Evolutionary conservation across 2,888 invertebrate species (phyloP).

Genomic region (Leucophenga montana): DNA sequence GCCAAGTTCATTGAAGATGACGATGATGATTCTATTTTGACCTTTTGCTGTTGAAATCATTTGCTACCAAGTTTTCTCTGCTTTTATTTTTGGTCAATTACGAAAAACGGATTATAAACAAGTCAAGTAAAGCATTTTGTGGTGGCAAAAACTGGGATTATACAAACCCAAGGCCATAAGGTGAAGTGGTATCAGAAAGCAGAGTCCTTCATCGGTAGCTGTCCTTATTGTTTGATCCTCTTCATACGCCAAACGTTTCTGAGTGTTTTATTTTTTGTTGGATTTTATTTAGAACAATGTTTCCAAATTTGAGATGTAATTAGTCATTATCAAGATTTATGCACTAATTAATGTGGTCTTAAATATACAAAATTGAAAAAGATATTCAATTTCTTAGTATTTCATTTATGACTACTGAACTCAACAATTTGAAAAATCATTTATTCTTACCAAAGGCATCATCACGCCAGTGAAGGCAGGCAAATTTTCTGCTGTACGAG

Average conservation of each 20-base stretch:
- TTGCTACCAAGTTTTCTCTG: not conserved
- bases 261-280: not conserved
- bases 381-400: no score
- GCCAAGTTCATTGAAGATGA: constrained; percentile 12
- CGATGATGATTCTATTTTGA: constrained; percentile 11
- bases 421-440: no score
- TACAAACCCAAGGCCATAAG: not conserved
- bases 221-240: not conserved
- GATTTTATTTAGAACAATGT: not conserved
- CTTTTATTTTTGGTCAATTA: not conserved
- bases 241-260: not conserved
- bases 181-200: not conserved
- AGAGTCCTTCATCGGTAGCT: not conserved
- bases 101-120: constrained; percentile 6
- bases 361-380: no score
- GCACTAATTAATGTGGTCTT: constrained; percentile 12
- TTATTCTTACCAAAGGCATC: no score
- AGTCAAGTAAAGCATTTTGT: constrained; percentile 7
- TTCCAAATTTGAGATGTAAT: constrained; percentile 4
- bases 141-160: not conserved
- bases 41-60: not conserved
- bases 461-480: no score
- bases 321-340: not conserved
- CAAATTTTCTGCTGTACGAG: no score
- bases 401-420: no score